Conservation (phyloP, 2,888 invertebrate species). For the Belgica antarctica region DNA sequence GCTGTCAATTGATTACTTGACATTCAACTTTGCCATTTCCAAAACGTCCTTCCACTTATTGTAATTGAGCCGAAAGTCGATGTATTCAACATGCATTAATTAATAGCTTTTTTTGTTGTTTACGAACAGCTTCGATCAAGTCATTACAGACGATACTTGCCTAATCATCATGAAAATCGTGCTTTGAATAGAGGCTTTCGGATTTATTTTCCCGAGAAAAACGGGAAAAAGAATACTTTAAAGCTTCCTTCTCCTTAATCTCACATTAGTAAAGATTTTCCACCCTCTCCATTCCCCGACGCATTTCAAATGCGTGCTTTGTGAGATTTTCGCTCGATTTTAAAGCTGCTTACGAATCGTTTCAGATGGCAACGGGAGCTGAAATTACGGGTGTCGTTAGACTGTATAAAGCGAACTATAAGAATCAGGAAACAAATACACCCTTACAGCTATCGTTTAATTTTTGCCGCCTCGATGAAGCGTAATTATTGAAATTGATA, state of each 20-base stretch:
- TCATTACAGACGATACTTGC: no score
- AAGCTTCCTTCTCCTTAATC: no score
- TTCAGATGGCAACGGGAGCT: no score
- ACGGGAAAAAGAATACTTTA: not conserved
- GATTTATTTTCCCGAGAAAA: conserved; percentile 12
- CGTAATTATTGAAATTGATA: conserved; percentile 40
- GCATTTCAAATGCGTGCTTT: not conserved
- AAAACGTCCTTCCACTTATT: no score
- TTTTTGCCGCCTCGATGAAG: conserved; percentile 8
- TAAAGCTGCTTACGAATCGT: no score
- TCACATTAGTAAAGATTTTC: not conserved
- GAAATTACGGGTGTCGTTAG: not conserved
- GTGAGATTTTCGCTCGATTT: not conserved
- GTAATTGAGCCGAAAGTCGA: no score
- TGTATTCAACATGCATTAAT: no score
- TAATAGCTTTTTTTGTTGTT: no score
- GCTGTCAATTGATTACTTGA: no score
- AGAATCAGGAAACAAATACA: not conserved
- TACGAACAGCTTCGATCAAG: no score
- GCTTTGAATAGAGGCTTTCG: conserved; percentile 14
- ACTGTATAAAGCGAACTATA: not conserved
- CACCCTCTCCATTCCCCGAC: not conserved
- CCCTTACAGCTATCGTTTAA: not conserved
- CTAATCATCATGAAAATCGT: conserved; percentile 29
- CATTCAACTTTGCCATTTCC: no score